Conservation (phyloP, 1,140 invertebrate genomes). For the Hyles euphorbiae region DNA sequence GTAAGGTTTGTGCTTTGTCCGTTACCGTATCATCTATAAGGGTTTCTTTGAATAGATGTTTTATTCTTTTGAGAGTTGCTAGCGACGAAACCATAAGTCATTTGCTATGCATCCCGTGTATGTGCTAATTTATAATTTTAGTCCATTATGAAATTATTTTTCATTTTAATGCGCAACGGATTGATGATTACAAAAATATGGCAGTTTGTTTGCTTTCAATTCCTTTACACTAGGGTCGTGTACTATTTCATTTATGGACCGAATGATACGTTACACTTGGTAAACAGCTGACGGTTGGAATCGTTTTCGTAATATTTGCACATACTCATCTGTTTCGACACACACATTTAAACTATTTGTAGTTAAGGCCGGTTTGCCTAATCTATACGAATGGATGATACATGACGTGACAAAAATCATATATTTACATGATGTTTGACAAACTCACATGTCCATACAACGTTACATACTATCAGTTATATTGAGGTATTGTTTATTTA, state of each 20-base stretch:
- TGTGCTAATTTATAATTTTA: too few relatives aligned
- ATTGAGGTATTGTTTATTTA: constrained; percentile 49
- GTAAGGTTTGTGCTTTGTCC: too few relatives aligned
- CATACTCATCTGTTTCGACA: constrained; percentile 19
- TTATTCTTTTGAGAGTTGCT: too few relatives aligned
- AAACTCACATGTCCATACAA: constrained; percentile 31
- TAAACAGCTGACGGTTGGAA: constrained; percentile 2
- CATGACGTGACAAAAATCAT: constrained; percentile 27
- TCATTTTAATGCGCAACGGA: too few relatives aligned
- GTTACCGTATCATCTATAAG: too few relatives aligned
- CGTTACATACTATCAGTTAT: constrained; percentile 33
- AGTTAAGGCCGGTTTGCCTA: constrained; percentile 68
- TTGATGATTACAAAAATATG: constrained; percentile 51
- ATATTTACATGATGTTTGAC: constrained; percentile 64
- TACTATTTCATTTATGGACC: constrained; percentile 36
- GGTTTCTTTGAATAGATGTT: too few relatives aligned
- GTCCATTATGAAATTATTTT: too few relatives aligned
- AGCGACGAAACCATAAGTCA: too few relatives aligned
- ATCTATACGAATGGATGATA: constrained; percentile 54
- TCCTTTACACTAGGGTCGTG: constrained; percentile 54
- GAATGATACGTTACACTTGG: constrained; percentile 12
- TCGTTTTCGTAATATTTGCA: neutral
- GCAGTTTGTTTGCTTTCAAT: constrained; percentile 70
- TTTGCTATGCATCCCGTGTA: too few relatives aligned
- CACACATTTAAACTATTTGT: constrained; percentile 44